phyloP scores from a whole-genome alignment of 2,113 vertebrate genomes.

The Myiozetetes cayanensis region DNA sequence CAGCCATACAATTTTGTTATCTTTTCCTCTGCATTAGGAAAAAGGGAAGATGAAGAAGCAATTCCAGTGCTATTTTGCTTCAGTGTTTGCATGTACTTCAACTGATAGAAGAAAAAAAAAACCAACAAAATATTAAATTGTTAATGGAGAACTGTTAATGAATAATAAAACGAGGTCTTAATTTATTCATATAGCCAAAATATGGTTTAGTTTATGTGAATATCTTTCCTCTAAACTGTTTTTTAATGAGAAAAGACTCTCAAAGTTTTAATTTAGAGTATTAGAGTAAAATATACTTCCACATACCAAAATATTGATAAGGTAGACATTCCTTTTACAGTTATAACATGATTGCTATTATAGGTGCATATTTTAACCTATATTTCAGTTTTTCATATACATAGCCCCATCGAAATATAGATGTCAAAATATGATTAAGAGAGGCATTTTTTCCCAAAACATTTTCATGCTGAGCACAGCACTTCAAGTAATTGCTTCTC shows the following conservation, averaged over 20 bases:
- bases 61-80: not conserved
- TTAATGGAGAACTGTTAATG: not conserved
- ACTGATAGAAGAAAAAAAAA: not conserved
- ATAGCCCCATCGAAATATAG: conserved; percentile 30
- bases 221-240: not conserved
- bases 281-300: not conserved
- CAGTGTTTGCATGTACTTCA: not conserved
- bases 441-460: conserved; percentile 19
- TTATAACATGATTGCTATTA: not conserved
- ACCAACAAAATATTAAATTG: too few relatives aligned
- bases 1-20: not conserved
- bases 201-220: not conserved
- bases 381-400: conserved; percentile 3
- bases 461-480: conserved; percentile 57
- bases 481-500: conserved; percentile 61
- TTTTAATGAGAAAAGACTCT: not conserved
- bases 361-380: not conserved
- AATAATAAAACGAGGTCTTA: not conserved
- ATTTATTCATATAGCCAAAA: not conserved
- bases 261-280: not conserved
- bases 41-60: not conserved
- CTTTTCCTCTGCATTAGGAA: not conserved
- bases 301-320: not conserved
- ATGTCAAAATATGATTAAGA: conserved; percentile 63
- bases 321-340: not conserved